Base-by-base conservation (phyloP, 2,797 vertebrate genomes). In the Pangasius krempfi region DNA sequence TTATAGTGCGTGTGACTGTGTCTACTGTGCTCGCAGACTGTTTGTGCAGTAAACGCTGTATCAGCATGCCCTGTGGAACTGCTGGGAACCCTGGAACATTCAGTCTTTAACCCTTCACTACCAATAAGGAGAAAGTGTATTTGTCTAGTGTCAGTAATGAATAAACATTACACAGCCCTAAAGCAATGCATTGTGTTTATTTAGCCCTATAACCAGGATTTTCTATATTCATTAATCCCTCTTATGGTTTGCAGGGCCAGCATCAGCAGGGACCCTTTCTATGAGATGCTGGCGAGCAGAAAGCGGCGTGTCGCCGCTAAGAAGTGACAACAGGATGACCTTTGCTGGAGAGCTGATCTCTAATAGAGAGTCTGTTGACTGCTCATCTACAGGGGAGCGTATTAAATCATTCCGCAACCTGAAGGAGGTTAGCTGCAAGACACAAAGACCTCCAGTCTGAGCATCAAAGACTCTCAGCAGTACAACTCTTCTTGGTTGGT, bases 251-350 rank as follows among this genome's bases (percentile, higher is more conserved):
- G 37, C 94, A 99, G 99, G 95, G 99, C 98, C 1, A 99, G 98
- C 93, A 99, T 99, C 96, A 99, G 98, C 94, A 98, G 96, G 93
- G 99, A 99, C 92, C 99, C 98, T 40, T 99, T 99, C 95, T 99
- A 99, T 13, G 98, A 99, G 93, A 99, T 99, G 98, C 93, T 99
- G 95, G 98, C 99, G 87, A 99, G 97, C 68, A 97, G 99, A 94
- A 99, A 99, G 91, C 95, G 98, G 91, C 97, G 99, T 94, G 98
- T 99, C 90, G 99, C 99, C 92, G 97, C 97, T 92, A 99, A 99
- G 93, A 99, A 99, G 93, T 97, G 94, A 96, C 95, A 95, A 92
- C 88, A 60, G 72, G 22, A 27, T 70, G 64, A 87, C 22, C 56
- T 47, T 16, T 47, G 40, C 30, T 14, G n/a, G 78, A 58, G 22